Percentiles rank a stretch among this genome's conserved stretches.
Evolutionary conservation across 2,888 invertebrate genomes (phyloP).

Genomic region (Trachelus stipa): DNA sequence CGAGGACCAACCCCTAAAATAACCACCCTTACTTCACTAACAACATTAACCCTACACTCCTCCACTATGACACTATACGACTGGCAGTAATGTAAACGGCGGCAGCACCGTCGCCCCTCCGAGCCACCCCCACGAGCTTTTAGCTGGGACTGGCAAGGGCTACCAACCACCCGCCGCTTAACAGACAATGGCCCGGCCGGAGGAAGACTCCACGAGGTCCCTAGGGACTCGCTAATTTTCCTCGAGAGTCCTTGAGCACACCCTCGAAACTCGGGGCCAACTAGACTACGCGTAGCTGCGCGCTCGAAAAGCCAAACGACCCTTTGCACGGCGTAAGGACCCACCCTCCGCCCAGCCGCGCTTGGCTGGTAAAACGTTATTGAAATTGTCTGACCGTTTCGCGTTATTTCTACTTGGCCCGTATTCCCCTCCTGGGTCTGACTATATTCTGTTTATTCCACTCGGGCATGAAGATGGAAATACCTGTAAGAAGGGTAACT

Average conservation of each 20-base stretch:
- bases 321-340: not conserved
- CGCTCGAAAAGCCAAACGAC: not conserved
- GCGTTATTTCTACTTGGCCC: not conserved
- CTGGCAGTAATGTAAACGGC: not conserved
- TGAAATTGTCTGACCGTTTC: not conserved
- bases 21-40: not conserved
- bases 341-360: not conserved
- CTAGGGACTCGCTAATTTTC: slow-evolving; percentile 10
- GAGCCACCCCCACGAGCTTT: not conserved
- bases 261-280: slow-evolving; percentile 2
- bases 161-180: slow-evolving; percentile 8
- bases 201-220: not conserved
- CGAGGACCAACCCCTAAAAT: not conserved
- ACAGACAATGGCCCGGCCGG: slow-evolving; percentile 9
- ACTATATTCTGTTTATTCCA: not conserved
- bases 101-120: not conserved
- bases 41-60: not conserved
- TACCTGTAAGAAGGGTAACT: not conserved
- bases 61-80: not conserved
- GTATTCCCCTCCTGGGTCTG: not conserved
- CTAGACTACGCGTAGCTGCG: not conserved
- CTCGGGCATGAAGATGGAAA: not conserved
- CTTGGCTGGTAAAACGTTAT: not conserved
- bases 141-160: not conserved
- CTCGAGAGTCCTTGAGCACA: slow-evolving; percentile 16